Conservation (phyloP, 2,888 invertebrate genomes). For the Yponomeuta sedellus region DNA sequence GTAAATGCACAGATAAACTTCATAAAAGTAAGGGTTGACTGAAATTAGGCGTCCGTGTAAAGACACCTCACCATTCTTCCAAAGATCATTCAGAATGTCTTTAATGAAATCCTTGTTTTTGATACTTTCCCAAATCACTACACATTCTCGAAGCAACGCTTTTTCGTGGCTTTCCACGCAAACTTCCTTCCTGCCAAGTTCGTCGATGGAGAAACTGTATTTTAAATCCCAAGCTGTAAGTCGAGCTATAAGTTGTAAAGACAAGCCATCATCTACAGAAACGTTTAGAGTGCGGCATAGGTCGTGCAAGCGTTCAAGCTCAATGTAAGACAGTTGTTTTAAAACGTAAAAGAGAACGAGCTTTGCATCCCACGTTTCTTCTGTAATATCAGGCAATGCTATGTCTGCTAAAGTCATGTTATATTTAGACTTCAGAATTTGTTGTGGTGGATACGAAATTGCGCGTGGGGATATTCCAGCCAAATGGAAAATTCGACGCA, state of each 20-base stretch:
- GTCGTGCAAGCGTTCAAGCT: constrained; percentile 47
- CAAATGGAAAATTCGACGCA: constrained; percentile 47
- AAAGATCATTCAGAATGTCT: constrained; percentile 62
- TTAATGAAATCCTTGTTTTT: constrained; percentile 53
- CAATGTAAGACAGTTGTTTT: constrained; percentile 49
- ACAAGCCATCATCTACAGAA: constrained; percentile 55
- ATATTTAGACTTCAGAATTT: constrained; percentile 58
- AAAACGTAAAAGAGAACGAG: constrained; percentile 62
- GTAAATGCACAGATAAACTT: constrained; percentile 64
- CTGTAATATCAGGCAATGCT: constrained; percentile 57
- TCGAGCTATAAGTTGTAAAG: constrained; percentile 57
- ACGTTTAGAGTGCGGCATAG: constrained; percentile 57
- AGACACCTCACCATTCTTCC: constrained; percentile 68
- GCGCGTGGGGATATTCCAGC: constrained; percentile 42
- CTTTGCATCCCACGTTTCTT: constrained; percentile 69
- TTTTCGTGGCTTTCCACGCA: constrained; percentile 45
- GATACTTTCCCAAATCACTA: constrained; percentile 59
- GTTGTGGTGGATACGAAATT: constrained; percentile 54
- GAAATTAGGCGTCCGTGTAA: constrained; percentile 59
- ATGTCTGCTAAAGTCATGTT: constrained; percentile 62
- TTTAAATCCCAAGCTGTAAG: constrained; percentile 60
- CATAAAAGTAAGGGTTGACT: constrained; percentile 69
- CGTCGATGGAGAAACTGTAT: constrained; percentile 49
- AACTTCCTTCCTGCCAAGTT: constrained; percentile 47
- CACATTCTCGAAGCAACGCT: constrained; percentile 45